Conservation (phyloP, 2,888 invertebrate species). For the Drosophila yooni region DNA sequence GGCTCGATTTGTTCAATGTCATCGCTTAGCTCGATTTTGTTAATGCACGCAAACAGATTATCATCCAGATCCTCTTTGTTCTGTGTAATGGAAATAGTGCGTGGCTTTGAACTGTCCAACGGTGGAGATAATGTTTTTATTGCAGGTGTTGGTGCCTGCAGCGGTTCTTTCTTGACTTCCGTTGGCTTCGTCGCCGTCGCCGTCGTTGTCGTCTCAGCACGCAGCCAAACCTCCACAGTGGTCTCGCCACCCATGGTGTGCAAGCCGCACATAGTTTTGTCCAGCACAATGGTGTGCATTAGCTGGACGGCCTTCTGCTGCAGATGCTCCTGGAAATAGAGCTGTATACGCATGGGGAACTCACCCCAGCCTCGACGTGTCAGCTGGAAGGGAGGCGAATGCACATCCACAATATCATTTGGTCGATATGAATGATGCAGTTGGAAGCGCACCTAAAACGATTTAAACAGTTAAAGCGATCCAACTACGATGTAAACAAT, state of each 20-base stretch:
- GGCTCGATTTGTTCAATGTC: slow-evolving; percentile 85
- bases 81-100: slow-evolving; percentile 66
- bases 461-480: background rate
- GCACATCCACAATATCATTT: slow-evolving; percentile 92
- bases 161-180: slow-evolving; percentile 13
- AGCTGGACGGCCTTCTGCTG: slow-evolving; percentile 92
- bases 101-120: slow-evolving; percentile 43
- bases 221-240: slow-evolving; percentile 90
- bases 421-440: slow-evolving; percentile 95
- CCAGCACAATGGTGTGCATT: slow-evolving; percentile 92
- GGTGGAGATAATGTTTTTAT: background rate
- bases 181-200: background rate
- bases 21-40: slow-evolving; percentile 79
- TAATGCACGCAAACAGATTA: slow-evolving; percentile 81
- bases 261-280: slow-evolving; percentile 92
- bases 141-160: background rate
- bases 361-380: slow-evolving; percentile 96
- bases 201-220: slow-evolving; percentile 60
- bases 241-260: slow-evolving; percentile 95
- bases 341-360: slow-evolving; percentile 92
- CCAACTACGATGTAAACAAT: accelerated
- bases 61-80: slow-evolving; percentile 81
- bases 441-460: slow-evolving; percentile 87
- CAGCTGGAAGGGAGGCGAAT: slow-evolving; percentile 92
- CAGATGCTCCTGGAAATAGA: slow-evolving; percentile 90